These are phyloP conservation scores for Drosophila suboccidentalis DNA, from an alignment of 2,888 invertebrate species.

Conservation along the genomic window DNA sequence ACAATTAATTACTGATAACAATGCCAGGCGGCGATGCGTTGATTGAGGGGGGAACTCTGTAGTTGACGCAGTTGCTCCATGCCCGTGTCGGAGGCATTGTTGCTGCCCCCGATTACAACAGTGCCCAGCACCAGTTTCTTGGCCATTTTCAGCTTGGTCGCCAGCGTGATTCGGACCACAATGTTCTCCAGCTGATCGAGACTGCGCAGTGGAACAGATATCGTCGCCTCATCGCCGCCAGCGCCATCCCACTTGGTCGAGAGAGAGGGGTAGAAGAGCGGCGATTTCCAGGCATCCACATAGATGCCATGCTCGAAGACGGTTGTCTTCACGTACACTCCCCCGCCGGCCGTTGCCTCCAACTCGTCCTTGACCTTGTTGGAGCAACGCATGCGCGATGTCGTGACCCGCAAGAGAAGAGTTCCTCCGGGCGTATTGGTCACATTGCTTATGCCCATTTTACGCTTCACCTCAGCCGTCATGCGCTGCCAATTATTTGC, in stretches of 20 bases:
- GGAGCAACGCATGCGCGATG: slow-evolving; percentile 84
- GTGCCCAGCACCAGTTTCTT: slow-evolving; percentile 85
- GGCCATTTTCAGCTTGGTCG: slow-evolving; percentile 85
- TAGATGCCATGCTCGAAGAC: slow-evolving; percentile 89
- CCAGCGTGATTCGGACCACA: slow-evolving; percentile 82
- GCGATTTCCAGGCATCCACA: slow-evolving; percentile 90
- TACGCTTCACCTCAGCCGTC: slow-evolving; percentile 83
- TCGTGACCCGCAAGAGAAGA: slow-evolving; percentile 79
- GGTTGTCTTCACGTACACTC: slow-evolving; percentile 92
- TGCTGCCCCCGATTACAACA: slow-evolving; percentile 72
- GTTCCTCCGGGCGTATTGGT: slow-evolving; percentile 49
- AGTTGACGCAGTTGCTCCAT: slow-evolving; percentile 82
- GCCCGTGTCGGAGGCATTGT: slow-evolving; percentile 61
- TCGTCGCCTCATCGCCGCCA: slow-evolving; percentile 84
- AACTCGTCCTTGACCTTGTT: slow-evolving; percentile 85
- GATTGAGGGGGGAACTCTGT: slow-evolving; percentile 72
- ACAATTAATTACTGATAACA: slow-evolving; percentile 75
- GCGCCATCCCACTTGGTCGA: slow-evolving; percentile 90
- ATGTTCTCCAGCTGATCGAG: slow-evolving; percentile 81
- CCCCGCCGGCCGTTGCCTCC: slow-evolving; percentile 84
- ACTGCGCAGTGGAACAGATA: slow-evolving; percentile 79
- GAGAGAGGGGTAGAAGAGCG: slow-evolving; percentile 90
- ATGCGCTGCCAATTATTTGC: slow-evolving; percentile 79
- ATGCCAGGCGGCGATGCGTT: slow-evolving; percentile 84
- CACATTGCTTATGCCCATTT: slow-evolving; percentile 80